These are phyloP conservation scores for Chydorus sphaericus DNA, from an alignment of 2,888 invertebrate species.

Conservation along the genomic window DNA sequence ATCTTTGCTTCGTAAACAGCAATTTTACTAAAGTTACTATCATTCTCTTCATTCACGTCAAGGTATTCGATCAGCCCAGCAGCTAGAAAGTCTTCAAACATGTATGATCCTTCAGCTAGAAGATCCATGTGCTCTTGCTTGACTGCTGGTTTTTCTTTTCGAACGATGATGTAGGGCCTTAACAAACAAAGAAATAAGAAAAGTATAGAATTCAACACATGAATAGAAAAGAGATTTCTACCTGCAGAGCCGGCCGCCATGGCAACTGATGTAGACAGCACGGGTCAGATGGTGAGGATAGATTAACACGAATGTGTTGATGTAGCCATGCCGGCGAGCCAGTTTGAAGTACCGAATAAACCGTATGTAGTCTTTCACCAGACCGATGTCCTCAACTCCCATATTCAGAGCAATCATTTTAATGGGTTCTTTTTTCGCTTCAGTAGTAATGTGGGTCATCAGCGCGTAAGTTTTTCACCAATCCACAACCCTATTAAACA, in stretches of 20 bases:
- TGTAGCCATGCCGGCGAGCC: constrained; percentile 65
- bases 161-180: constrained; percentile 87
- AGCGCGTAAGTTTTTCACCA: constrained; percentile 96
- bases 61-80: constrained; percentile 90
- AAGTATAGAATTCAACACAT: background rate
- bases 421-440: constrained; percentile 77
- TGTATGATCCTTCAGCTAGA: constrained; percentile 56
- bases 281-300: constrained; percentile 66
- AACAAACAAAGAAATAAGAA: background rate
- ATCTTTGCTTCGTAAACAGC: constrained; percentile 77
- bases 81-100: constrained; percentile 80
- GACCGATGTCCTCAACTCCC: constrained; percentile 88
- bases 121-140: constrained; percentile 65
- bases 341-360: constrained; percentile 67
- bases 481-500: constrained; percentile 61
- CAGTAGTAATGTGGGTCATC: constrained; percentile 98
- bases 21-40: constrained; percentile 80
- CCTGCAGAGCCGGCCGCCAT: constrained; percentile 88
- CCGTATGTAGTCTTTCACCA: constrained; percentile 59
- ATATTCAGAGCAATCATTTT: constrained; percentile 68
- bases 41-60: constrained; percentile 98
- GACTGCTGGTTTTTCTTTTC: constrained; percentile 59
- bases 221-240: constrained; percentile 19
- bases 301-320: constrained; percentile 86
- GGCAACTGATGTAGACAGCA: constrained; percentile 87